Evolutionary conservation across 2,113 vertebrate genomes (phyloP), one percentile per base, ranked within the genome.

Genomic region (Ovibos moschatus): DNA sequence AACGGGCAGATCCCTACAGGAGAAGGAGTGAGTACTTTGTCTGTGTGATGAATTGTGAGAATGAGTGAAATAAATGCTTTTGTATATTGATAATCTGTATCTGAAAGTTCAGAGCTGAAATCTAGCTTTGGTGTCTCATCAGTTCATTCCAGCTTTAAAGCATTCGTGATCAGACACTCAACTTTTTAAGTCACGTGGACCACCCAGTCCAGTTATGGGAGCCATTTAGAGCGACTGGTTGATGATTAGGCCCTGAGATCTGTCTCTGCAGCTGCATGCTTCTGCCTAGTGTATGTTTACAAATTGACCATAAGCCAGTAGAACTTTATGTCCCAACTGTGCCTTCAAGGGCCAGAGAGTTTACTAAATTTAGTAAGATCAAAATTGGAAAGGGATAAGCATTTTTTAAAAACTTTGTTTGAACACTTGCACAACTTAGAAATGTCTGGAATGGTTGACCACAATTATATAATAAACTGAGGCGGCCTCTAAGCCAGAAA

Each of bases 1-100:
- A 99, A 99, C 5, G 99, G 99, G 57, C 99, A 99, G 98, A 98
- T 99, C 51, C 99, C 99, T 86, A 98, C 99, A 1, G 99, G 99
- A 96, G 99, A 99, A 51, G 99, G 99, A 98, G 99, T 99, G 99
- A 99, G 99, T 99, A 99, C 97, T 98, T 78, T 76, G 60, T 95
- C 53, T 27, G 12, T 13, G 9, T 64, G 93, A 64, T 76, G 55
- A 84, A 2, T 27, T 91, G 14, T 94, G 82, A 92, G 78, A 71
- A 81, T 55, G 74, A 71, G 71, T 71, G 74, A 58, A 62, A 90
- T 92, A 74, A 87, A 62, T 92, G 40, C 93, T 81, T 94, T 87
- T 82, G 33, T 87, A 12, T 94, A 12, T 87, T 97, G 82, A 93
- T n/a, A 25, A 55, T 95, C 60, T 91, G 6, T 85, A 40, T 60